These are phyloP conservation scores for Sympetrum striolatum DNA, from an alignment of 2,888 invertebrate species.

Conservation along the genomic window DNA sequence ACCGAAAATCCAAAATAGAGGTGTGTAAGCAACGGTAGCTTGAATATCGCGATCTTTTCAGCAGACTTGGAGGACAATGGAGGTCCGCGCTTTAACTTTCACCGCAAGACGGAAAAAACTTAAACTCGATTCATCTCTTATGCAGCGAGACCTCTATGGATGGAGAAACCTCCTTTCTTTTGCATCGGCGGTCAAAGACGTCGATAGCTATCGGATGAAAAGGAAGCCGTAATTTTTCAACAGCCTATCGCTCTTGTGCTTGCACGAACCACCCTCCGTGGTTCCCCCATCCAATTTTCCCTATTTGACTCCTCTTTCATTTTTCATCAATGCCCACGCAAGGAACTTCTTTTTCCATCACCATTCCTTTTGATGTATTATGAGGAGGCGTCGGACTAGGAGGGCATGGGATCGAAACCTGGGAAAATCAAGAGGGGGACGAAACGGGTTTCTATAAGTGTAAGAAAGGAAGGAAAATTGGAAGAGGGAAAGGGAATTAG, in stretches of 20 bases:
- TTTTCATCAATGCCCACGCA: background rate
- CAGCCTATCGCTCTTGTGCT: background rate
- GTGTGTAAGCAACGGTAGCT: no score
- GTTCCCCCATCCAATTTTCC: background rate
- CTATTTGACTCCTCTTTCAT: background rate
- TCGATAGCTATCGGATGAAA: no score
- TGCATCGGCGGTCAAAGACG: no score
- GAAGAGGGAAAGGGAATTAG: background rate
- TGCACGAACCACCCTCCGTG: background rate
- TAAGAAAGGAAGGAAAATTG: no score
- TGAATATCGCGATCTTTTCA: no score
- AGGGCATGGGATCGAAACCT: background rate
- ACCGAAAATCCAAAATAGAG: no score
- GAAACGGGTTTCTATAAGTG: background rate
- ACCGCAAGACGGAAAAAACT: no score
- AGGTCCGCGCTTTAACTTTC: no score
- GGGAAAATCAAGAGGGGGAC: background rate
- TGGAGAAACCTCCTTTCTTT: no score
- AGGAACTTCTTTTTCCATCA: background rate
- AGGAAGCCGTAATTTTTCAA: background rate
- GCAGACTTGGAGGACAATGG: no score
- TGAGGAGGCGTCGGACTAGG: background rate
- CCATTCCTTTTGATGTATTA: constrained; percentile 19
- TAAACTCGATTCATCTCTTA: no score
- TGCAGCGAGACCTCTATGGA: no score